Evolutionary conservation across 2,113 vertebrate species (phyloP).

Genomic region (Agelaius phoeniceus): DNA sequence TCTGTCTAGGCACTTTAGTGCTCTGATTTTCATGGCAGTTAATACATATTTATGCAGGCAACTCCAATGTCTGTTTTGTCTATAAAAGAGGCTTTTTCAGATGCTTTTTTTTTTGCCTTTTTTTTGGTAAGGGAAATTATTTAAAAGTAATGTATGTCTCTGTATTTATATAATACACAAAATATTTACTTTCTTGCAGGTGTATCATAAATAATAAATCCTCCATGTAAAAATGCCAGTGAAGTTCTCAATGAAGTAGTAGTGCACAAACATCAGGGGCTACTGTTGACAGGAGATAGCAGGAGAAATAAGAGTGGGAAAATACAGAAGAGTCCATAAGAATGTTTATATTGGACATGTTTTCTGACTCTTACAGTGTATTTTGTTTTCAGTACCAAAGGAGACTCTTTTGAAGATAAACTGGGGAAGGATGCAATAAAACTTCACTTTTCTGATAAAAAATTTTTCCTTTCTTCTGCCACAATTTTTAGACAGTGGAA

Average conservation of each 20-base stretch:
- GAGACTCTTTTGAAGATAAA: neutral
- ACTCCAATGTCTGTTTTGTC: neutral
- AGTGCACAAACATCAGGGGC: neutral
- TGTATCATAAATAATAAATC: neutral
- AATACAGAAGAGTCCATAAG: neutral
- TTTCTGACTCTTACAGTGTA: neutral
- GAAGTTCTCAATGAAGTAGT: neutral
- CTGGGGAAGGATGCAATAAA: neutral
- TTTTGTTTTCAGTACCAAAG: neutral
- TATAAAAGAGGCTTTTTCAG: neutral
- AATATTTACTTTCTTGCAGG: neutral
- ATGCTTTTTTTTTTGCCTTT: neutral
- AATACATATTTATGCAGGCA: neutral
- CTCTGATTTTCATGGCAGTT: neutral
- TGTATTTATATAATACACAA: neutral
- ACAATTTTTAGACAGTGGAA: neutral
- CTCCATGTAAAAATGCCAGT: neutral
- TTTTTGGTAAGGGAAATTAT: neutral
- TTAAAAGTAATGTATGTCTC: neutral
- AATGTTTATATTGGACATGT: neutral
- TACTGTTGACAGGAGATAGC: neutral
- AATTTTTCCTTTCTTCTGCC: neutral
- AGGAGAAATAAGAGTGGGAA: neutral
- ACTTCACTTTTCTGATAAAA: neutral
- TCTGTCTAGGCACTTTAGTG: neutral